A percentile compares a stretch with the other conserved stretches of the same genome.
These are phyloP conservation scores for Dallia pectoralis DNA, from an alignment of 2,797 vertebrate genomes.

Conservation along the genomic window DNA sequence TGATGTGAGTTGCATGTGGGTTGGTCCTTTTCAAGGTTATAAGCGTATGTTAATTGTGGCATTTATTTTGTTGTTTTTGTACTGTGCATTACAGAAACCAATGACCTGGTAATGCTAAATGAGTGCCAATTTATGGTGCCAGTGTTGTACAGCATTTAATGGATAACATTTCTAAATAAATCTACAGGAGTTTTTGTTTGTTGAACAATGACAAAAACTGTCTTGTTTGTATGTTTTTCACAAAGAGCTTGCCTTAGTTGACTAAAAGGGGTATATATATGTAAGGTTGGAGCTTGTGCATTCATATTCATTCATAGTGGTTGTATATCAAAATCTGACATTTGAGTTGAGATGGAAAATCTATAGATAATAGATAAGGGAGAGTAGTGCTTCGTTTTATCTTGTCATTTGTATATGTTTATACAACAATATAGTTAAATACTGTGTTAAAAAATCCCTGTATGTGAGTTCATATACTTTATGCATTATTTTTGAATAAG, in stretches of 20 bases:
- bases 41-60: slow-evolving; percentile 70
- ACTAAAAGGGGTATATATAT: neutral
- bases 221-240: slow-evolving; percentile 42
- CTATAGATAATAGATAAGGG: neutral
- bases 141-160: slow-evolving; percentile 84
- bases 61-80: slow-evolving; percentile 67
- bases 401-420: neutral
- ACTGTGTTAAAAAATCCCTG: neutral
- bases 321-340: slow-evolving; percentile 10
- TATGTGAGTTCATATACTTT: slow-evolving; percentile 8
- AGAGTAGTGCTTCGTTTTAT: neutral
- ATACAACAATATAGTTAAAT: slow-evolving; percentile 1
- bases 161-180: slow-evolving; percentile 73
- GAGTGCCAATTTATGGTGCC: slow-evolving; percentile 79
- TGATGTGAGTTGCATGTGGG: slow-evolving; percentile 85
- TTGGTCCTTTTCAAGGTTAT: slow-evolving; percentile 75
- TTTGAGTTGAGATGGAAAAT: neutral
- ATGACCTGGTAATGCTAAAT: slow-evolving; percentile 48
- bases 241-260: slow-evolving; percentile 2
- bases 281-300: neutral
- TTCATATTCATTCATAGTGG: slow-evolving; percentile 11
- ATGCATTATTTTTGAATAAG: slow-evolving; percentile 41
- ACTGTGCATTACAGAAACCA: slow-evolving; percentile 74
- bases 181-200: slow-evolving; percentile 44
- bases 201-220: slow-evolving; percentile 54